Evolutionary conservation across 1,140 invertebrate species (phyloP).

Genomic region (Adoxophyes honmai): DNA sequence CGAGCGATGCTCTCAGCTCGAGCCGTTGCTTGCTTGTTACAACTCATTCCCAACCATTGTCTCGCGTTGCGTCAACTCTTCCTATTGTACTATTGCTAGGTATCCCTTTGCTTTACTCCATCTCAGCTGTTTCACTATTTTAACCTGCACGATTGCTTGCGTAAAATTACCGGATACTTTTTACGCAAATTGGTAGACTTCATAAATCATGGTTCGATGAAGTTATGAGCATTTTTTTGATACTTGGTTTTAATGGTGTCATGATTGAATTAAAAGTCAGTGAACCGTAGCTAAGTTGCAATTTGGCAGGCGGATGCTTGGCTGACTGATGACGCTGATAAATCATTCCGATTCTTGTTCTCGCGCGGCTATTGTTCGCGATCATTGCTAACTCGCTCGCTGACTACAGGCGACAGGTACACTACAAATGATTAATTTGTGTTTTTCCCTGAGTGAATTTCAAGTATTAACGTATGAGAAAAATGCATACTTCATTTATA

Average conservation of each 20-base stretch:
- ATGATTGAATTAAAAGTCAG: constrained; percentile 17
- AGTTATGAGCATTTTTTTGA: neutral
- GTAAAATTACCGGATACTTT: neutral
- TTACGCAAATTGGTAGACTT: neutral
- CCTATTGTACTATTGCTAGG: constrained; percentile 9
- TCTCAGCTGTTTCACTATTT: constrained; percentile 7
- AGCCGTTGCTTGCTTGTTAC: neutral
- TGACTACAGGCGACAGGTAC: neutral
- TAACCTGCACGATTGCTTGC: neutral
- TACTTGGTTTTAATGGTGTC: neutral
- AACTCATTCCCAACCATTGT: constrained; percentile 15
- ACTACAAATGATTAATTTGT: neutral
- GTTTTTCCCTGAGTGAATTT: constrained; percentile 7
- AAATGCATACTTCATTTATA: too few species aligned
- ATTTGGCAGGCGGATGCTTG: constrained; percentile 6
- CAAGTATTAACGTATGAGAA: neutral
- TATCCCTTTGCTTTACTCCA: constrained; percentile 13
- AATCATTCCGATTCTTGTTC: constrained; percentile 1
- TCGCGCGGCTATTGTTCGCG: constrained; percentile 2
- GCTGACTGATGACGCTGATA: constrained; percentile 5
- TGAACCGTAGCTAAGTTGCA: constrained; percentile 9
- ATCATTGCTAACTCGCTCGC: neutral
- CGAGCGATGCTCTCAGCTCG: neutral
- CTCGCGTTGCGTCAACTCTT: constrained; percentile 10
- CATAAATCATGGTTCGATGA: neutral